Base-by-base conservation (phyloP, 2,888 invertebrate species). In the Sabellastarte sp. region DNA sequence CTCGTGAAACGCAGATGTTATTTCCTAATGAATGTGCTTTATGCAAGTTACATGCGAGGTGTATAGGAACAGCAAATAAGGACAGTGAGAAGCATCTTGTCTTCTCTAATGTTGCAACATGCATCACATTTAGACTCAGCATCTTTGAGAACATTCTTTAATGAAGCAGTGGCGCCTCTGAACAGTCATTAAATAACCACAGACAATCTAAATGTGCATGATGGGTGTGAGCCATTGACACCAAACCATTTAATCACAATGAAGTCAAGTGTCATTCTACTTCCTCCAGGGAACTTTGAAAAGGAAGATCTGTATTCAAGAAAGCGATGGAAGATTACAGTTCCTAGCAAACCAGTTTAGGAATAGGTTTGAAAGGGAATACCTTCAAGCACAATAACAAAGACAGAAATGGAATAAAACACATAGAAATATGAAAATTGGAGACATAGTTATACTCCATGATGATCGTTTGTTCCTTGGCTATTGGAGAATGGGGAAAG, bases 1-100 rank as follows among this genome's bases (percentile, higher is more conserved):
- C 51, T 64, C 3, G 5, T 28, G 3, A 41, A 63, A 2, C 4
- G 50, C 29, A 29, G 32, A 3, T 56, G 57, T 61, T 60, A 61
- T n/a, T 66, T 60, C 53, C n/a, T 32, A 20, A 65, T 68, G 60
- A 75, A 73, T 63, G 69, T 69, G 15, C 73, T 75, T 5, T 53
- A 52, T 32, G 68, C 75, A 1, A 71, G 70, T 33, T 74, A 75
- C 60, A 70, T 71, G 66, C 73, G 73, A 29, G 74, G 73, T 20
- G 66, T 71, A 2, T 75, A 73, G 74, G 76, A 76, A 56, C 28
- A 74, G 20, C 72, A 72, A 57, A 74, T 75, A 26, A 57, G 72
- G 24, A 62, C 70, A 28, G 64, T 73, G 1, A 56, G 71, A 29
- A 69, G 62, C 63, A 68, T 72, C 3, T 59, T 73, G 5, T 30